Evolutionary conservation across 64 coral and sea anemone genomes (phyloP).

Genomic region (Montipora foliosa): DNA sequence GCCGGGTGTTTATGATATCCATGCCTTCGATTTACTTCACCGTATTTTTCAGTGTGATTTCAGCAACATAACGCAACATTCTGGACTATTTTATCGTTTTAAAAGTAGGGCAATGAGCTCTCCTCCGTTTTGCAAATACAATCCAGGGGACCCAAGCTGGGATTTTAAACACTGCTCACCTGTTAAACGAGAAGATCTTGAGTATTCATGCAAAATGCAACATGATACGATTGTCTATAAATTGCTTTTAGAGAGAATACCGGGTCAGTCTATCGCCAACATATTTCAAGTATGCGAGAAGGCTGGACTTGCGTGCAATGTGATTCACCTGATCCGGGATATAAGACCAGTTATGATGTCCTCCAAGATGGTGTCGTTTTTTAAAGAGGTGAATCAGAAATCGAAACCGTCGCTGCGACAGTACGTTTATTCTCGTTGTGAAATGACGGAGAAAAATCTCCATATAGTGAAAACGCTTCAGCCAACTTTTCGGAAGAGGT

Average conservation of each 20-base stretch:
- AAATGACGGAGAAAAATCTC: constrained; percentile 44
- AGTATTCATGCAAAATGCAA: constrained; percentile 6
- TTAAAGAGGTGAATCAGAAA: constrained; percentile 1
- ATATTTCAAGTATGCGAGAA: constrained; percentile 20
- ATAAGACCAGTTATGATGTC: constrained; percentile 36
- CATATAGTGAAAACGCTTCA: neutral
- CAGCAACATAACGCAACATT: neutral
- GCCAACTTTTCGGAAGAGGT: neutral
- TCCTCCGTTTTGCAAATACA: constrained; percentile 39
- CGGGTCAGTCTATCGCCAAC: constrained; percentile 1
- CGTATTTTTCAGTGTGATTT: constrained; percentile 36
- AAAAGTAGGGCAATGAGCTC: constrained; percentile 28
- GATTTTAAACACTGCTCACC: neutral
- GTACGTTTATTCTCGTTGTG: constrained; percentile 30
- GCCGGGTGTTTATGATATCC: neutral
- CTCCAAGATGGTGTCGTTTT: constrained; percentile 10
- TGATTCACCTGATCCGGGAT: constrained; percentile 28
- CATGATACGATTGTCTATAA: constrained; percentile 19
- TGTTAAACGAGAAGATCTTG: constrained; percentile 2
- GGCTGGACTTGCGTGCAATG: constrained; percentile 27
- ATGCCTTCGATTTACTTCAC: neutral
- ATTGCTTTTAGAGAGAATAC: constrained; percentile 27
- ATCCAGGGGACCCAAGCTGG: neutral
- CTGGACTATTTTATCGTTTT: constrained; percentile 8
- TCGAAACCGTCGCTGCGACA: neutral